Percentiles rank a stretch among this genome's conserved stretches.
phyloP scores from a whole-genome alignment of 2,113 vertebrate species.

The Corynorhinus townsendii region DNA sequence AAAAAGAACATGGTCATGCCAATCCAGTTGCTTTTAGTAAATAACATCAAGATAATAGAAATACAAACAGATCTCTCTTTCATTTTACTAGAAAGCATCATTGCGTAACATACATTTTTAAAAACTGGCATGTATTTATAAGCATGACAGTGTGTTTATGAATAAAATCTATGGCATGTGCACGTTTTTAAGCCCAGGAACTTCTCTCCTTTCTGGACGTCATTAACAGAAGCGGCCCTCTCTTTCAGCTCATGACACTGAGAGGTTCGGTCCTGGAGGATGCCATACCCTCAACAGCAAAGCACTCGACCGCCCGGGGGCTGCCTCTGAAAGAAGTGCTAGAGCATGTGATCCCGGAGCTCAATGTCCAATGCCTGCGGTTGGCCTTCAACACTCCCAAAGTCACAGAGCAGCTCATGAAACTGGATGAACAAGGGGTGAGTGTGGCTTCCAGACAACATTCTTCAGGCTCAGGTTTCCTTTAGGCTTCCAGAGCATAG shows the following conservation, averaged over 20 bases:
- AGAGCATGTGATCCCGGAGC: conserved; percentile 92
- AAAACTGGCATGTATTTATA: not conserved
- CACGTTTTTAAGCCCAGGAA: not conserved
- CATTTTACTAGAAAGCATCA: not conserved
- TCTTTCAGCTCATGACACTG: conserved; percentile 89
- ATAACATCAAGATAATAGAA: not conserved
- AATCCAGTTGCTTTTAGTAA: not conserved
- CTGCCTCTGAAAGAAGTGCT: conserved; percentile 94
- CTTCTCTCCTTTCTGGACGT: not conserved
- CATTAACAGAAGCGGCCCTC: not conserved
- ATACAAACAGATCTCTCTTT: not conserved
- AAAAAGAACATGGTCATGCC: not conserved
- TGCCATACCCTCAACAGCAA: conserved; percentile 92
- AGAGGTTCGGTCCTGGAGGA: conserved; percentile 93
- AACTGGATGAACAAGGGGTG: conserved; percentile 97
- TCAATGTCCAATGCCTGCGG: conserved; percentile 91
- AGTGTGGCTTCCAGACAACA: conserved; percentile 42
- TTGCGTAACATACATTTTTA: not conserved
- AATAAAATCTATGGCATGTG: not conserved
- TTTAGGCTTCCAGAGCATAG: not conserved
- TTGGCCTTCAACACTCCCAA: conserved; percentile 96
- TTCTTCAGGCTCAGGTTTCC: not conserved
- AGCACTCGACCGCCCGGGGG: conserved; percentile 91
- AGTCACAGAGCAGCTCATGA: conserved; percentile 97
- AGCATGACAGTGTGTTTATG: not conserved